Conservation (phyloP, 2,888 invertebrate genomes). For the Odontocerum albicorne region DNA sequence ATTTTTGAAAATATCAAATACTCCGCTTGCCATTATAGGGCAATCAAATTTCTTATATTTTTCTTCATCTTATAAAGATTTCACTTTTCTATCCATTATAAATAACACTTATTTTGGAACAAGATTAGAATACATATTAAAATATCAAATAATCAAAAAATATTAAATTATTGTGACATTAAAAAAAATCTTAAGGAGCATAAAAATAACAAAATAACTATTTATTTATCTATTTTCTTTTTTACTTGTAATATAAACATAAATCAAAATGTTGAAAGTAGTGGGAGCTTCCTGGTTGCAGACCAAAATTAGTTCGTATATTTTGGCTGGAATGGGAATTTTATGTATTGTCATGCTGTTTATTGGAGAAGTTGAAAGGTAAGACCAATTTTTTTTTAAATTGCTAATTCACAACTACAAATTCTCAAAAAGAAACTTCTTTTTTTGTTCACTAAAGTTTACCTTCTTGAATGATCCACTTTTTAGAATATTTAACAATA, state of each 20-base stretch:
- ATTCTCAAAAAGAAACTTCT: no score
- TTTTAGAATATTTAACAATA: no score
- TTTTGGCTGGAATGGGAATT: slow-evolving; percentile 67
- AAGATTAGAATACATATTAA: no score
- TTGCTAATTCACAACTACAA: no score
- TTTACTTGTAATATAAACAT: slow-evolving; percentile 9
- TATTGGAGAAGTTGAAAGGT: slow-evolving; percentile 70
- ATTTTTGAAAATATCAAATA: slow-evolving; percentile 52
- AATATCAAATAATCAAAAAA: slow-evolving; percentile 2
- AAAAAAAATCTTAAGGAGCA: slow-evolving; percentile 1
- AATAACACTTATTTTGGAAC: no score
- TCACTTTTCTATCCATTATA: no score
- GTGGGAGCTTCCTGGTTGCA: slow-evolving; percentile 79
- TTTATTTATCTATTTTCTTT: slow-evolving; percentile 12
- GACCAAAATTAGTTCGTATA: slow-evolving; percentile 72
- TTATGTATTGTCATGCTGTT: slow-evolving; percentile 70
- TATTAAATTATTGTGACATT: slow-evolving; percentile 8
- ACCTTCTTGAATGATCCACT: no score
- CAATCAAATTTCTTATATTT: slow-evolving; percentile 58
- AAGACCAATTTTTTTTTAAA: slow-evolving; percentile 37
- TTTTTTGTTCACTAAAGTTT: no score
- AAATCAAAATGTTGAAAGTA: slow-evolving; percentile 71
- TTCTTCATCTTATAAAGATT: slow-evolving; percentile 51
- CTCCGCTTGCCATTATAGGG: slow-evolving; percentile 59
- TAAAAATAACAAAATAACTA: no score